Conservation (phyloP, 2,113 vertebrate genomes). For the Thermophis baileyi region DNA sequence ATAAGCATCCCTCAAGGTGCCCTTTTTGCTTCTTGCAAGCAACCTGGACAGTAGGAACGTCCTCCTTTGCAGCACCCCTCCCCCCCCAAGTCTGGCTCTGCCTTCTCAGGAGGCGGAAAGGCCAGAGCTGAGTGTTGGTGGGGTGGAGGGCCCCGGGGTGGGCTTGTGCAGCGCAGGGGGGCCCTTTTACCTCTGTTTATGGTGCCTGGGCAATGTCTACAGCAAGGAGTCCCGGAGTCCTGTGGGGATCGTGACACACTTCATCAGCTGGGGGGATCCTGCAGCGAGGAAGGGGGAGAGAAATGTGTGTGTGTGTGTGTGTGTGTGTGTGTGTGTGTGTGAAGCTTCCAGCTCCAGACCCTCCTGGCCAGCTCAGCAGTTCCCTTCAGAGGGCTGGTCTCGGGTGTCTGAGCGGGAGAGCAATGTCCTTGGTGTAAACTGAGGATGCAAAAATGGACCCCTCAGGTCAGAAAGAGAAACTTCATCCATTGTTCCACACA, state of each 20-base stretch:
- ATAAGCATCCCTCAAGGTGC: not conserved
- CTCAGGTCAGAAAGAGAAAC: not conserved
- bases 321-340: not conserved
- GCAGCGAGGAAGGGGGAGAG: conserved; percentile 18
- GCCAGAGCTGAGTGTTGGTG: no score
- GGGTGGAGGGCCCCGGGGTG: not conserved
- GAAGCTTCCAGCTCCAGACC: not conserved
- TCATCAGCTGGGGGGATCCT: conserved; percentile 77
- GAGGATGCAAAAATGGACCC: not conserved
- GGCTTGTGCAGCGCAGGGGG: not conserved
- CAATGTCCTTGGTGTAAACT: not conserved
- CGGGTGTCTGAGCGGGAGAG: not conserved
- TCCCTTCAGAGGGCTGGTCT: not conserved
- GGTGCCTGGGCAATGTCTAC: not conserved
- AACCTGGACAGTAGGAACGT: not conserved
- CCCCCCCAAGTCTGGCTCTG: not conserved
- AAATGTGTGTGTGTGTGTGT: not conserved
- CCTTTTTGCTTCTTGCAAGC: not conserved
- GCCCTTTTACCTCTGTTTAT: conserved; percentile 43
- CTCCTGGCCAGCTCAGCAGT: not conserved
- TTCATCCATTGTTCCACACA: not conserved
- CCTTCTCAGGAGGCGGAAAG: not conserved
- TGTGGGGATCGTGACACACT: conserved; percentile 70
- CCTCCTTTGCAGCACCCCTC: not conserved
- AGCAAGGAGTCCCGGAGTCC: conserved; percentile 68